These are phyloP conservation scores for Trissoscelio sp. DNA, from an alignment of 2,888 invertebrate species.

Conservation along the genomic window DNA sequence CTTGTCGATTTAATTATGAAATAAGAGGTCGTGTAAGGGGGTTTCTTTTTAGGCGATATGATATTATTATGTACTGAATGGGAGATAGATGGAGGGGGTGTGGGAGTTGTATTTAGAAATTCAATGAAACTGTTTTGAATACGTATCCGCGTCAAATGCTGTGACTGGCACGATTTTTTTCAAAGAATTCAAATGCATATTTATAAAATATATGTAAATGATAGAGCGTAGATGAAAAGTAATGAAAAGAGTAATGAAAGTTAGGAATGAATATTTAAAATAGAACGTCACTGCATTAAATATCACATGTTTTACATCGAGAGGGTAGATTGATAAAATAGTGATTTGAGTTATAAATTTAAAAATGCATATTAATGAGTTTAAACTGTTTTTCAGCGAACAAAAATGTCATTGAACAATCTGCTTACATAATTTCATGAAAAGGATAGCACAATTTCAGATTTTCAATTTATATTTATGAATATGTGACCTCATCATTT, in stretches of 20 bases:
- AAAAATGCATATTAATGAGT: too few relatives aligned
- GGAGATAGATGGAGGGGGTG: background rate
- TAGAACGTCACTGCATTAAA: constrained; percentile 18
- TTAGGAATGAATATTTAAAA: constrained; percentile 42
- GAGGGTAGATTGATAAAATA: constrained; percentile 2
- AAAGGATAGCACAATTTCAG: too few relatives aligned
- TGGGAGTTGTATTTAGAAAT: constrained; percentile 29
- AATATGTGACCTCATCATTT: too few relatives aligned
- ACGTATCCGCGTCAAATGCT: constrained; percentile 22
- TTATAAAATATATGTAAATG: constrained; percentile 45
- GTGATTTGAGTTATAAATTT: constrained; percentile 11
- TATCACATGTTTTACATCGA: constrained; percentile 4
- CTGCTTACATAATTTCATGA: too few relatives aligned
- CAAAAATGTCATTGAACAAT: too few relatives aligned
- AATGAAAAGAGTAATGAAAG: constrained; percentile 42
- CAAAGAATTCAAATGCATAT: constrained; percentile 37
- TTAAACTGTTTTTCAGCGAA: too few relatives aligned
- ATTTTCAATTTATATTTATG: too few relatives aligned
- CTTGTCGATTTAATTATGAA: background rate
- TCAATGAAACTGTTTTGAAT: constrained; percentile 39
- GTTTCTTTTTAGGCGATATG: background rate
- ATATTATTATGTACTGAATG: background rate
- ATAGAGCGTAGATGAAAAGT: constrained; percentile 36
- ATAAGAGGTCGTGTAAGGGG: too few relatives aligned
- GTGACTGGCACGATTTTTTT: constrained; percentile 22